Evolutionary conservation across 2,113 vertebrate genomes (phyloP).

Genomic region (Myocastor coypus): DNA sequence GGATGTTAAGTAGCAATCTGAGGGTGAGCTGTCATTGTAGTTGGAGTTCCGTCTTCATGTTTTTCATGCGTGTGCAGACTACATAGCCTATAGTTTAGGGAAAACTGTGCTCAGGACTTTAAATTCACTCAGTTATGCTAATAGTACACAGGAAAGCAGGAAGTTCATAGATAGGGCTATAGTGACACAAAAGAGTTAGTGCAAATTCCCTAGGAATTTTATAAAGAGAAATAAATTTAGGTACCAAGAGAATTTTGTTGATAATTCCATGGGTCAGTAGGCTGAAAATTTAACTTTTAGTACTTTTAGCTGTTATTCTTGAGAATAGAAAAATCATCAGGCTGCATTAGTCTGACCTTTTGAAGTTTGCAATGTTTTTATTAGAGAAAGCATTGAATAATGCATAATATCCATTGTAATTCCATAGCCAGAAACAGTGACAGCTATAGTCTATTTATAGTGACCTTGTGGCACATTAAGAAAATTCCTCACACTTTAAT

Average conservation of each 20-base stretch:
- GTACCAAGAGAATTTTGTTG: conserved; percentile 23
- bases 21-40: not conserved
- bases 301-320: conserved; percentile 17
- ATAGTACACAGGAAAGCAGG: not conserved
- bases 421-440: conserved; percentile 1
- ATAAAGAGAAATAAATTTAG: conserved; percentile 34
- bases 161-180: conserved; percentile 6
- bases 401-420: not conserved
- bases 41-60: not conserved
- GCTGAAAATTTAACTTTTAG: conserved; percentile 16
- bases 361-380: conserved; percentile 13
- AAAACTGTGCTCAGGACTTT: not conserved
- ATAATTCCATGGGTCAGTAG: conserved; percentile 40
- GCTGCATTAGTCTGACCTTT: conserved; percentile 1
- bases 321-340: conserved; percentile 22
- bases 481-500: conserved; percentile 66
- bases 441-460: conserved; percentile 41
- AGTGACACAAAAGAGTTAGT: conserved; percentile 15
- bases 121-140: conserved; percentile 9
- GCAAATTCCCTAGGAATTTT: not conserved
- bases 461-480: conserved; percentile 60
- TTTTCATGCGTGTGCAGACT: not conserved
- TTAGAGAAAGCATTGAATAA: conserved; percentile 53
- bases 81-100: conserved; percentile 4
- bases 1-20: not conserved